phyloP scores from a whole-genome alignment of 92 coral and sea anemone genomes.

The Siderastrea radians region DNA sequence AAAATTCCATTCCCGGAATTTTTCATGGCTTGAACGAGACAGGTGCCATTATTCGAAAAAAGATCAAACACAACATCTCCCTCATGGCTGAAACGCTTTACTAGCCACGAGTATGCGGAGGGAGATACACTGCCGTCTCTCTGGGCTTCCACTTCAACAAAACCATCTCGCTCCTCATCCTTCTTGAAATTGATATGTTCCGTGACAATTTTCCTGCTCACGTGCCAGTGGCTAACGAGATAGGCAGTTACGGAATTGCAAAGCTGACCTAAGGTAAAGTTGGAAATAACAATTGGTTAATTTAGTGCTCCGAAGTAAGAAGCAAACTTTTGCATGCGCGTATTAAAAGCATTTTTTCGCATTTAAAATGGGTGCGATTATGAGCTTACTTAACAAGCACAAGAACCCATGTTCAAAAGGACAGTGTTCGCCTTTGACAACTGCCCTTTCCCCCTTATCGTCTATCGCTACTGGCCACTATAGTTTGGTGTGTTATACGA shows the following conservation, averaged over 20 bases:
- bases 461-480: too few species aligned
- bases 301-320: too few species aligned
- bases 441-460: too few species aligned
- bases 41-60: neutral
- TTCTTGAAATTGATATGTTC: neutral
- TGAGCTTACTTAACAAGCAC: too few species aligned
- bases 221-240: slow-evolving; percentile 16
- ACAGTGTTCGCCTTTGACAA: too few species aligned
- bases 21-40: neutral
- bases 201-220: neutral
- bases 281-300: too few species aligned
- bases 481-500: too few species aligned
- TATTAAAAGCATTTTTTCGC: too few species aligned
- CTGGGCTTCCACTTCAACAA: neutral
- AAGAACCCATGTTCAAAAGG: too few species aligned
- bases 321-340: too few species aligned
- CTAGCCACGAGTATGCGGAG: slow-evolving; percentile 1
- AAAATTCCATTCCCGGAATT: slow-evolving; percentile 14
- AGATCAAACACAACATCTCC: slow-evolving; percentile 6
- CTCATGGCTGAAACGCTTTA: neutral
- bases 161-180: slow-evolving; percentile 5
- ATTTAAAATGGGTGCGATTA: too few species aligned
- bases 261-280: neutral
- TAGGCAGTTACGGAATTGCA: slow-evolving; percentile 10
- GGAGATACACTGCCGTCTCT: neutral